Evolutionary conservation across 2,113 vertebrate species (phyloP).

Genomic region (Engystomops pustulosus): DNA sequence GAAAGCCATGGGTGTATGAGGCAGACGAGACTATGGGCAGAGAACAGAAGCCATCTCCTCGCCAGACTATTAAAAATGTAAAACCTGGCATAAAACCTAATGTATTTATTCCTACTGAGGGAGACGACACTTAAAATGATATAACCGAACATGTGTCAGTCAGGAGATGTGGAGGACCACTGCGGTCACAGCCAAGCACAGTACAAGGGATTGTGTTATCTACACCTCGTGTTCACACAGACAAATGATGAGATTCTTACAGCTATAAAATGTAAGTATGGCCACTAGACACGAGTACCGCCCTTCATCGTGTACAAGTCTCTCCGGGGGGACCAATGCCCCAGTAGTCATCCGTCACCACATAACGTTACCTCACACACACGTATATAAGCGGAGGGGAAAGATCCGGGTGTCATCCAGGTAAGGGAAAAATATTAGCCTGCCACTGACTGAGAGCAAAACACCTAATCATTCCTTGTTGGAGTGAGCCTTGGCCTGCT

Average conservation of each 20-base stretch:
- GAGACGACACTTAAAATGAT: too few species aligned
- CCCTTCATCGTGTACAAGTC: background rate
- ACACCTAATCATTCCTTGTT: background rate
- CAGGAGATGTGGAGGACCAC: background rate
- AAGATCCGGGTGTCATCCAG: constrained; percentile 38
- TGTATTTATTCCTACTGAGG: background rate
- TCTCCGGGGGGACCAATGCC: background rate
- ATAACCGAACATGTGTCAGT: background rate
- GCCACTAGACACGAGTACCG: background rate
- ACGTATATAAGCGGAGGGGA: background rate
- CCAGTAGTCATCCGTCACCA: background rate
- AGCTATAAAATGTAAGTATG: background rate
- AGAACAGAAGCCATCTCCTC: background rate
- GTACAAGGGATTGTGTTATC: background rate
- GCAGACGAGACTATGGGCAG: constrained; percentile 38
- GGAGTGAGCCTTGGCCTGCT: constrained; percentile 35
- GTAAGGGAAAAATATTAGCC: background rate
- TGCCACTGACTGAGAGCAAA: constrained; percentile 24
- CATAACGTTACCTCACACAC: too few species aligned
- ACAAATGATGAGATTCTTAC: too few species aligned
- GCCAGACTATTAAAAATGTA: background rate
- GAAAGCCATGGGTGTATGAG: constrained; percentile 49
- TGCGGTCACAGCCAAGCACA: background rate
- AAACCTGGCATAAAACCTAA: background rate
- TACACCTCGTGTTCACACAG: too few species aligned